Evolutionary conservation across 2,888 invertebrate genomes (phyloP), one percentile per base, ranked within the genome.

Genomic region (Pandemis heparana): DNA sequence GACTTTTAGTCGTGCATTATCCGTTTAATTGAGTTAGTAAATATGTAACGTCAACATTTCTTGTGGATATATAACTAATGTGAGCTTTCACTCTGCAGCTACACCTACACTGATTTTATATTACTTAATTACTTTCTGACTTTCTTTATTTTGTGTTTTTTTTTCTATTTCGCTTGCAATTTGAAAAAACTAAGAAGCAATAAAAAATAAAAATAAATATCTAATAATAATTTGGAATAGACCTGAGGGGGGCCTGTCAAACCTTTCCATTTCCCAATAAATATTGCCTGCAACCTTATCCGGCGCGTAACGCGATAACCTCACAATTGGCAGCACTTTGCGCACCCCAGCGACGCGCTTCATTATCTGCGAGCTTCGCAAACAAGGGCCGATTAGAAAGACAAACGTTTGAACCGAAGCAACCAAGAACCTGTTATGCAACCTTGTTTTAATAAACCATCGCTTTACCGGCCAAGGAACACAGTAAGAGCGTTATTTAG

Each of bases 271-370:
- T 39, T 51, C 48, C 51, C 51, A n/a, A 39, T 41, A 41, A 67
- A 67, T 56, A 67, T 67, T 56, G 71, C 56, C 72, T 63, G 48
- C 32, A 51, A 53, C 53, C 56, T 16, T 65, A 68, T 51, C 62
- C 77, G 72, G 73, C 75, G 77, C 80, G 86, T 82, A 88, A 88
- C 81, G 78, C 79, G 86, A 88, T 85, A 83, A 79, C 51, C 79
- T 77, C 79, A 78, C 79, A 85, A 87, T 85, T 81, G 83, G 76
- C 75, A 79, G 82, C 87, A 83, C 85, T 85, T 83, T 82, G 76
- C 78, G 46, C 65, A 79, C 75, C 75, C 76, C 69, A 10, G 23
- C 56, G 56, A 23, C 5, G 41, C 5, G 39, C 59, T 39, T 60
- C 48, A 48, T 46, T 48, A 60, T 53, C 70, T 51, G 41, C 64